Base-by-base conservation (phyloP, 1,140 invertebrate species). In the Halesus radiatus region DNA sequence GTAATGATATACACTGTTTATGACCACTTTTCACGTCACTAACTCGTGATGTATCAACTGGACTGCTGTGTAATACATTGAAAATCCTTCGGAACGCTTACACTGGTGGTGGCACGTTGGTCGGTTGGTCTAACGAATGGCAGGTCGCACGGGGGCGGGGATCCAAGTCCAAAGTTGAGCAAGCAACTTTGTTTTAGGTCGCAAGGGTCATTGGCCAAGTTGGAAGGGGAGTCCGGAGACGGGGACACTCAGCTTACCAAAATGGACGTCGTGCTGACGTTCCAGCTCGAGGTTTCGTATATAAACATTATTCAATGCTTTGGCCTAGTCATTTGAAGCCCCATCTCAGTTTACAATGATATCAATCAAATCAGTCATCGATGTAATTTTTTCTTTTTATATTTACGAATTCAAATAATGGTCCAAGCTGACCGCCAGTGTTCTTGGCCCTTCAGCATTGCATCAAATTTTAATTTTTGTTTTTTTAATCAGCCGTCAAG, bases 221-320 rank as follows among this genome's bases (percentile, higher is more conserved):
- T 97, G 88, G 97, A 98, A 89, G 94, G 94, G 62, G 95, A 98
- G 87, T 95, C 95, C 45, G 97, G 96, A 62, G 97, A 98, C 87
- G 95, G 94, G 84, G 96, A 97, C 87, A 95, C 96, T 52, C 95
- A 96, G 86, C 91, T 98, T 60, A 97, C 96, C 70, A 99, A 99
- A 92, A 93, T 98, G 90, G 98, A 99, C 92, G 97, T 99, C 81
- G 97, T 98, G 72, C 92, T 99, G 80, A 97, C 95, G 60, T 99
- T 99, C 91, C 96, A 97, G 87, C 91, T 99, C 78, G 98, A 99
- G 94, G 97, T 99, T 90, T 91, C 89, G 68, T 82, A 77, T 81
- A 52, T n/a, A 70, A 22, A 75, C 29, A 29, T 66, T n/a, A 66
- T 16, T 66, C 6, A 45, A 56, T 56, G 54, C 54, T 18, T 56